Conservation (phyloP, 2,113 vertebrate species). For the Hypanus sabinus region DNA sequence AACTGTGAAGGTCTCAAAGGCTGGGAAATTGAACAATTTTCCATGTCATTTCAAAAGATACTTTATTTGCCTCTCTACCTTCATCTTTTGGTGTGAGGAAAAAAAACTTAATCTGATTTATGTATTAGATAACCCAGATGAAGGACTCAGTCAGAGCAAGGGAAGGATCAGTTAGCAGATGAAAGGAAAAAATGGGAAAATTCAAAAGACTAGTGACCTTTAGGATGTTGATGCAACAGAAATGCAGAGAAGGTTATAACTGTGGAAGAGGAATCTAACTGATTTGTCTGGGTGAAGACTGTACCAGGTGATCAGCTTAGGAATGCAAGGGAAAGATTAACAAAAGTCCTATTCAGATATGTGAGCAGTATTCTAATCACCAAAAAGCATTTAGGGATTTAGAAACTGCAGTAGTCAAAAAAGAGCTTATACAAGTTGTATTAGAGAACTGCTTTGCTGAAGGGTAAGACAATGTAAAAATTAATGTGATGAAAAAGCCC, state of each 20-base stretch:
- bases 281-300: too few species aligned
- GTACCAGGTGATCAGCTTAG: neutral
- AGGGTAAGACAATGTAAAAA: neutral
- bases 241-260: neutral
- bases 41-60: neutral
- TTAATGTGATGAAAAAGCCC: neutral
- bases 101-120: neutral
- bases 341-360: neutral
- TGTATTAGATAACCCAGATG: conserved; percentile 9
- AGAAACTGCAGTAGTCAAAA: neutral
- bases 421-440: neutral
- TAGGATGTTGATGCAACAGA: neutral
- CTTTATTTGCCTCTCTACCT: neutral
- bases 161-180: neutral
- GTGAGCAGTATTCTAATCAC: neutral
- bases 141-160: neutral
- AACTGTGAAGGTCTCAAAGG: conserved; percentile 16
- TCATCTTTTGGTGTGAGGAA: neutral
- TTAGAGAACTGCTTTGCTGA: neutral
- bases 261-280: neutral
- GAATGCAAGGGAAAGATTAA: neutral
- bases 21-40: neutral
- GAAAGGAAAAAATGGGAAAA: neutral
- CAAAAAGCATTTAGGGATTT: neutral
- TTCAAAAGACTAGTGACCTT: conserved; percentile 4